phyloP scores from a whole-genome alignment of 2,113 vertebrate genomes.

The Edolisoma coerulescens region DNA sequence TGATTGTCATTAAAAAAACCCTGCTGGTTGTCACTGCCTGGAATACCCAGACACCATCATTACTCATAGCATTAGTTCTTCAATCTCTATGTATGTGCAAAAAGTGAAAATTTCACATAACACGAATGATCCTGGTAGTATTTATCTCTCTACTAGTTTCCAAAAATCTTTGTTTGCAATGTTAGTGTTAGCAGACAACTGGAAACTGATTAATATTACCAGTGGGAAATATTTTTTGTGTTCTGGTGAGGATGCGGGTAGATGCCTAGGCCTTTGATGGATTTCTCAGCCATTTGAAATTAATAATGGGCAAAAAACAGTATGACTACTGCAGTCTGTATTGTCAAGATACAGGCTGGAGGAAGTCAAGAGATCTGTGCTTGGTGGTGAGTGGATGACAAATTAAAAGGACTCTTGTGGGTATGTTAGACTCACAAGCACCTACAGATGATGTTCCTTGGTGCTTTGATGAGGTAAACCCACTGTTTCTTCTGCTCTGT shows the following conservation, averaged over 20 bases:
- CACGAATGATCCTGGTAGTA: background rate
- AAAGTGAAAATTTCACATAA: background rate
- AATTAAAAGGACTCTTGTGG: background rate
- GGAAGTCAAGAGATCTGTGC: background rate
- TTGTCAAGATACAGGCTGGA: background rate
- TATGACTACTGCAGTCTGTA: background rate
- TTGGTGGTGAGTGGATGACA: background rate
- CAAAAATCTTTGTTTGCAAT: background rate
- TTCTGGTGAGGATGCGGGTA: background rate
- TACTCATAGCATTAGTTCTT: background rate
- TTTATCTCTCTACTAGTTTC: background rate
- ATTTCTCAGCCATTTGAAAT: background rate
- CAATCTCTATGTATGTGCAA: background rate
- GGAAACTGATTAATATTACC: background rate
- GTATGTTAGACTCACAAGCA: background rate
- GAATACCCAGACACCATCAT: background rate
- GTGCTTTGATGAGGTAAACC: background rate
- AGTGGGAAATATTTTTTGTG: background rate
- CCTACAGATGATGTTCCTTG: background rate
- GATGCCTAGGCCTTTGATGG: background rate
- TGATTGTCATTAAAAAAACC: background rate
- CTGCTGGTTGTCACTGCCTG: background rate
- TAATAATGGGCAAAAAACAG: background rate
- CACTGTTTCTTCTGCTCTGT: background rate
- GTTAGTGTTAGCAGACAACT: background rate